A percentile compares a stretch with the other conserved stretches of the same genome.
phyloP scores from a whole-genome alignment of 2,888 invertebrate species.

The Aplocera efformata region DNA sequence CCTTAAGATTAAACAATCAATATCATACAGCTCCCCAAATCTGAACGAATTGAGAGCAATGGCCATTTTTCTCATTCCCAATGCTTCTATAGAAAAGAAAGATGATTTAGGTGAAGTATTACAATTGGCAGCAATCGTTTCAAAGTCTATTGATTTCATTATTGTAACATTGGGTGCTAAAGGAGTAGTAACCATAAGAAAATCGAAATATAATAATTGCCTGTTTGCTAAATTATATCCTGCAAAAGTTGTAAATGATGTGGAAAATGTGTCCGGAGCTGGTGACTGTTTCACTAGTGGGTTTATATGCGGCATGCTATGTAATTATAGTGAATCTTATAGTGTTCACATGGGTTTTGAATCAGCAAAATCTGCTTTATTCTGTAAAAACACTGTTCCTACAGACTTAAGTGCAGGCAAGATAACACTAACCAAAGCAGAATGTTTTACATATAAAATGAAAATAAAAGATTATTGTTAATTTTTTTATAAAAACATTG shows the following conservation, averaged over 20 bases:
- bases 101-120: conserved; percentile 46
- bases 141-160: conserved; percentile 75
- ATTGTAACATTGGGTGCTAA: conserved; percentile 82
- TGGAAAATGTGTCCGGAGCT: conserved; percentile 90
- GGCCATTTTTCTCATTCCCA: conserved; percentile 69
- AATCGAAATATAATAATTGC: conserved; percentile 12
- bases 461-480: too few species aligned
- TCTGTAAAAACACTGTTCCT: conserved; percentile 82
- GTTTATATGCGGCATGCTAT: conserved; percentile 83
- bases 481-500: too few species aligned
- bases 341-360: conserved; percentile 82
- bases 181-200: conserved; percentile 77
- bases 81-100: conserved; percentile 30
- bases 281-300: conserved; percentile 89
- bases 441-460: conserved; percentile 10
- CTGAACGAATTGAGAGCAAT: conserved; percentile 87
- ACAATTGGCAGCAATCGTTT: conserved; percentile 55
- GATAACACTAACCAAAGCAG: conserved; percentile 6
- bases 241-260: conserved; percentile 49
- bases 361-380: conserved; percentile 82
- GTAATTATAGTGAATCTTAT: conserved; percentile 73
- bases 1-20: conserved; percentile 72
- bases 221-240: conserved; percentile 55
- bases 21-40: conserved; percentile 89
- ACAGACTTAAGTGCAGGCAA: conserved; percentile 28